Conservation (phyloP, 2,888 invertebrate genomes). For the Apamea anceps region DNA sequence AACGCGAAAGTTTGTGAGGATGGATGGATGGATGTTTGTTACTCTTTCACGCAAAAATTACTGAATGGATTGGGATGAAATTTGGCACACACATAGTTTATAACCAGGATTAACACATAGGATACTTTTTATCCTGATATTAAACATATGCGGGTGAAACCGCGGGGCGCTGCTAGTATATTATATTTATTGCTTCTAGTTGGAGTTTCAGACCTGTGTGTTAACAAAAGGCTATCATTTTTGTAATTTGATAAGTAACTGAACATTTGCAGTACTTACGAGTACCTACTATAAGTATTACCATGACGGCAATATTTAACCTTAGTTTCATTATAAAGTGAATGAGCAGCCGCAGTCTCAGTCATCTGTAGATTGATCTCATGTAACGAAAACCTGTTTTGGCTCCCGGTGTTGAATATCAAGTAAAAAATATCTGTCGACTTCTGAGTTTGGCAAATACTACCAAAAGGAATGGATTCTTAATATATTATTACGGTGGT, state of each 20-base stretch:
- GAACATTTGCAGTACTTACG: not conserved
- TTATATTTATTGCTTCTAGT: slow-evolving; percentile 4
- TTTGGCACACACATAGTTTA: too few species aligned
- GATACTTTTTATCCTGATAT: too few species aligned
- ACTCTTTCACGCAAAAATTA: too few species aligned
- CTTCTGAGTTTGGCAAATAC: not conserved
- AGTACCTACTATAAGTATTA: not conserved
- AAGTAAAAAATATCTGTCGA: not conserved
- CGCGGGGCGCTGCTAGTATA: too few species aligned
- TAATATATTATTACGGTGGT: not conserved
- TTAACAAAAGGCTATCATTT: too few species aligned
- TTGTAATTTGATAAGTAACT: not conserved
- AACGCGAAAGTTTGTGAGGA: too few species aligned
- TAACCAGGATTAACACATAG: too few species aligned
- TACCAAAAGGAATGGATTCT: not conserved
- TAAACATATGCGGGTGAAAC: too few species aligned
- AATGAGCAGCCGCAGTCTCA: not conserved
- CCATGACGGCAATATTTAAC: not conserved
- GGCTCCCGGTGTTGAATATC: slow-evolving; percentile 6
- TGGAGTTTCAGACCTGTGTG: not conserved
- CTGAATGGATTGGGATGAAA: too few species aligned
- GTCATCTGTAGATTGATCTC: slow-evolving; percentile 18
- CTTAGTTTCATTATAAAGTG: not conserved
- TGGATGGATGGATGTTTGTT: too few species aligned
- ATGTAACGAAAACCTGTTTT: slow-evolving; percentile 31